A percentile compares a stretch with the other conserved stretches of the same genome.
These are phyloP conservation scores for Deroplatys truncata DNA, from an alignment of 2,888 invertebrate genomes.

Conservation along the genomic window DNA sequence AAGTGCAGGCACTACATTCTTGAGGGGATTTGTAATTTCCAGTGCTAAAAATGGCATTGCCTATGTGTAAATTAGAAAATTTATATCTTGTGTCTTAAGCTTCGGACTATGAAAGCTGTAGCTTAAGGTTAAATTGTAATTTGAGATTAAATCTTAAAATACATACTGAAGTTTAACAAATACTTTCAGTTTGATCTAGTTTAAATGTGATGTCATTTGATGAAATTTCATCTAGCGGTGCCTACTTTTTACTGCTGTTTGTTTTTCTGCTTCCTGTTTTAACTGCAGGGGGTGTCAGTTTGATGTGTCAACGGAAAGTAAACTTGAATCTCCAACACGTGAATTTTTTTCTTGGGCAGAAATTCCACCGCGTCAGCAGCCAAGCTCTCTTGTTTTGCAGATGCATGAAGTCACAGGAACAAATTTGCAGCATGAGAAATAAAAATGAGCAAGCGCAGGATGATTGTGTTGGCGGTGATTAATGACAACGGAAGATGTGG, in stretches of 20 bases:
- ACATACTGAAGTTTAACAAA: no score
- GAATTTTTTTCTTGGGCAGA: not conserved
- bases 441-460: not conserved
- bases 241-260: no score
- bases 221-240: no score
- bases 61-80: no score
- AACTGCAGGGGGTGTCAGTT: not conserved
- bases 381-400: not conserved
- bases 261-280: no score
- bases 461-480: not conserved
- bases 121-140: no score
- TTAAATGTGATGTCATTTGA: not conserved
- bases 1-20: no score
- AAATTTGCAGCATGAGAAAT: not conserved
- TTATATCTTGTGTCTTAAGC: no score
- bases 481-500: not conserved
- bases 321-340: not conserved
- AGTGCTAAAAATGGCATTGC: no score
- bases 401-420: not conserved
- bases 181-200: not conserved
- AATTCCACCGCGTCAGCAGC: not conserved
- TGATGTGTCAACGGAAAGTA: not conserved
- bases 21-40: no score
- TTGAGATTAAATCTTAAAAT: no score
- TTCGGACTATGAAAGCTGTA: no score